Evolutionary conservation across 30 jellyfish, hydroid and myxozoan genomes (phyloP), one percentile per base, ranked within the genome.

Genomic region (Hydractinia echinata): DNA sequence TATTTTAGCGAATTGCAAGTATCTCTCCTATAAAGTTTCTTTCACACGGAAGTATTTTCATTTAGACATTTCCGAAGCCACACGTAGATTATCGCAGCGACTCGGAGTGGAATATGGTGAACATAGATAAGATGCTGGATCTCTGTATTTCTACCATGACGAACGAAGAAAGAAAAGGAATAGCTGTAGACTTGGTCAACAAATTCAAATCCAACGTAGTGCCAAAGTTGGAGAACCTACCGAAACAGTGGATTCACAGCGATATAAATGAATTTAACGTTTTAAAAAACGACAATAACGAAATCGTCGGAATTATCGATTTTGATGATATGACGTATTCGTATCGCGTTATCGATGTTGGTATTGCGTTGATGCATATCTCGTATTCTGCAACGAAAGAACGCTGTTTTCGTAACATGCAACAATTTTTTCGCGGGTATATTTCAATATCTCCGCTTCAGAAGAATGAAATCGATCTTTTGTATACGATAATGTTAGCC

Each of bases 301-400:
- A 76, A 76, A 9, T 76, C 44, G 77, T 49, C 30, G 84, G 84
- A 10, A 51, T 76, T 54, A 8, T 76, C 53, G 84, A 76, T 19
- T 76, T 76, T 76, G 84, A 76, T 16, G 84, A 76, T 44, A n/a
- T 76, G 39, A 50, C 55, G 76, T 76, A 54, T 11, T 76, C 84
- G 10, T 54, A 76, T 54, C 82, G 79, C 52, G 84, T 76, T 4
- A 58, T 76, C 82, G 84, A 76, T 76, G 9, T 76, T 50, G 84
- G 79, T 44, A 54, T 79, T 1, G 77, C 84, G 10, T 16, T 76
- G 79, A 76, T 76, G 84, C 55, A 76, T 54, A 14, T 76, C 19
- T 76, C 84, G 19, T 14, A 16, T 14, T 77, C 19, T 76, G 48
- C 30, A 14, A 39, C 13, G 14, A 53, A 51, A 44, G 49, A 76